These are phyloP conservation scores for Drosophila vallismaia DNA, from an alignment of 2,888 invertebrate species.

Conservation along the genomic window DNA sequence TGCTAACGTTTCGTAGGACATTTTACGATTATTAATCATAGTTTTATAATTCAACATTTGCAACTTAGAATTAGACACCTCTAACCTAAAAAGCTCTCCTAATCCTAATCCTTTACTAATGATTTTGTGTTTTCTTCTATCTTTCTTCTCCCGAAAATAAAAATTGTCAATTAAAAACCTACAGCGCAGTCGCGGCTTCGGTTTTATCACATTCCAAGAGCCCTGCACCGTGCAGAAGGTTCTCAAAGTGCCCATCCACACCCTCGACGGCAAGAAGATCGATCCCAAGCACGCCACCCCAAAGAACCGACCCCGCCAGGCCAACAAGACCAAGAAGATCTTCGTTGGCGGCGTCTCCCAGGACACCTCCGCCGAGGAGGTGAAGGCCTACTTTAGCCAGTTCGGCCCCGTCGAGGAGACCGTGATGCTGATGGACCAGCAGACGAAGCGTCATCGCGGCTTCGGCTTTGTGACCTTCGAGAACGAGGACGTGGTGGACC, in stretches of 20 bases:
- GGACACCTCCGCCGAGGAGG: conserved; percentile 95
- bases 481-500: conserved; percentile 95
- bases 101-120: conserved; percentile 13
- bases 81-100: conserved; percentile 34
- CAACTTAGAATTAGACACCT: conserved; percentile 44
- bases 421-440: conserved; percentile 97
- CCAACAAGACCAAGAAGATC: conserved; percentile 95
- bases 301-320: conserved; percentile 93
- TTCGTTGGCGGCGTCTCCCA: conserved; percentile 96
- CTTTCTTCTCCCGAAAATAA: conserved; percentile 10
- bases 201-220: conserved; percentile 97
- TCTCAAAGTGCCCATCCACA: conserved; percentile 94
- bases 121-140: conserved; percentile 21
- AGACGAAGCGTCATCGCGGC: conserved; percentile 95
- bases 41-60: conserved; percentile 44
- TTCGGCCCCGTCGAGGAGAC: conserved; percentile 96
- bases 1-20: conserved; percentile 75
- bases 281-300: conserved; percentile 97
- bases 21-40: conserved; percentile 63
- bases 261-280: conserved; percentile 96
- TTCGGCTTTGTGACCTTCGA: conserved; percentile 97
- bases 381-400: conserved; percentile 94
- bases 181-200: conserved; percentile 96
- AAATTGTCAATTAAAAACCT: conserved; percentile 34
- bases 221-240: conserved; percentile 96